phyloP scores from a whole-genome alignment of 2,888 invertebrate genomes.

The Lomographa bimaculata region DNA sequence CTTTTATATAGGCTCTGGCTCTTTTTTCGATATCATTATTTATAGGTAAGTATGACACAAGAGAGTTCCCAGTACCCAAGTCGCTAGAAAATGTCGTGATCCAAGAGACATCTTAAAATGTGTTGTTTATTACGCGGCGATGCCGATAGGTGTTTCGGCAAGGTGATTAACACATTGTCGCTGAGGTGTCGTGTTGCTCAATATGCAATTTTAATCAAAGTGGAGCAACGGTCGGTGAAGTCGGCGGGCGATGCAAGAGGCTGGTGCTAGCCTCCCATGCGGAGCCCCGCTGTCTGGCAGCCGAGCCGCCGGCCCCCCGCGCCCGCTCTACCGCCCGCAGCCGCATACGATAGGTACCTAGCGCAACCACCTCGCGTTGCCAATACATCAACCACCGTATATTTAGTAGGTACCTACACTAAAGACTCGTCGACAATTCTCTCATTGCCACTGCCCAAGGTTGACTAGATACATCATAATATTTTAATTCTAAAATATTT shows the following conservation, averaged over 20 bases:
- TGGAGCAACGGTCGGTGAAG: slow-evolving; percentile 74
- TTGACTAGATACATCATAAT: slow-evolving; percentile 47
- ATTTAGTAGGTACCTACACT: slow-evolving; percentile 41
- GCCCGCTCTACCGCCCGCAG: slow-evolving; percentile 40
- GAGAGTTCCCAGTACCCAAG: too few species aligned
- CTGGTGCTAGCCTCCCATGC: slow-evolving; percentile 79
- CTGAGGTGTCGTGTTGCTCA: slow-evolving; percentile 42
- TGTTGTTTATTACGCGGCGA: slow-evolving; percentile 27
- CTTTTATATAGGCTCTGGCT: too few species aligned
- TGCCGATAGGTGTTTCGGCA: slow-evolving; percentile 34
- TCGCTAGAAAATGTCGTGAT: slow-evolving; percentile 14
- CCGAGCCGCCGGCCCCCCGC: slow-evolving; percentile 50
- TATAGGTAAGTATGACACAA: too few species aligned
- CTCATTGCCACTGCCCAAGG: slow-evolving; percentile 52
- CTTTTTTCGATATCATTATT: too few species aligned
- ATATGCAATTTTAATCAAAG: slow-evolving; percentile 70
- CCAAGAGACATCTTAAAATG: slow-evolving; percentile 20
- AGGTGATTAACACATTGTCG: slow-evolving; percentile 40
- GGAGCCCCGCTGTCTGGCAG: slow-evolving; percentile 84
- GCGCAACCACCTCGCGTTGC: slow-evolving; percentile 68
- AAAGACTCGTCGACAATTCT: slow-evolving; percentile 51
- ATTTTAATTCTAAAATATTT: slow-evolving; percentile 35
- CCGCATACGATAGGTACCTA: slow-evolving; percentile 52
- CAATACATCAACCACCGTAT: slow-evolving; percentile 64
- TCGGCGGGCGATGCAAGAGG: slow-evolving; percentile 75